These are phyloP conservation scores for Oceanodroma leucorhoa DNA, from an alignment of 2,797 vertebrate species.

Conservation along the genomic window DNA sequence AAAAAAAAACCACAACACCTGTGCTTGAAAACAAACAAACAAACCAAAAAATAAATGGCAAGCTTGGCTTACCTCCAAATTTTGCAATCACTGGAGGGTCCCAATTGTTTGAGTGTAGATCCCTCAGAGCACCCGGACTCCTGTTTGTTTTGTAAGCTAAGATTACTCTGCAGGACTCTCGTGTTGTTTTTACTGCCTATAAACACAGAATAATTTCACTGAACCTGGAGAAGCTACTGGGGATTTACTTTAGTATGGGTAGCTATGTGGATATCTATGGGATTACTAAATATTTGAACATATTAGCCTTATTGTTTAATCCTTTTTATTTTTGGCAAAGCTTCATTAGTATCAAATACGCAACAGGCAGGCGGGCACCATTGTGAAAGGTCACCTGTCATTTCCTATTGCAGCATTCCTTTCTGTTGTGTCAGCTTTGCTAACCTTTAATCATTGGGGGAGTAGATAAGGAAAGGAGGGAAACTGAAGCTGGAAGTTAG, in stretches of 20 bases:
- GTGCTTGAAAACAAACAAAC: constrained; percentile 28
- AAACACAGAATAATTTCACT: constrained; percentile 4
- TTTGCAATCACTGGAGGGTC: background rate
- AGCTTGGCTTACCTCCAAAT: background rate
- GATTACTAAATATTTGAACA: constrained; percentile 19
- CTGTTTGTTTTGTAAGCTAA: constrained; percentile 18
- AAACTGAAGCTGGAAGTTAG: background rate
- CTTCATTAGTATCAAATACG: constrained; percentile 18
- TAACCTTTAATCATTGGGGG: constrained; percentile 18
- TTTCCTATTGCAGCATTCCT: background rate
- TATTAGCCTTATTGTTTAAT: background rate
- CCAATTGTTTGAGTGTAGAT: background rate
- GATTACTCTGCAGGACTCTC: background rate
- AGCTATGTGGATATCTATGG: background rate
- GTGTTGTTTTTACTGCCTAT: background rate
- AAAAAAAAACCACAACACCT: background rate
- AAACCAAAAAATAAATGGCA: background rate
- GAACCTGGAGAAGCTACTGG: background rate
- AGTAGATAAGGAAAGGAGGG: background rate
- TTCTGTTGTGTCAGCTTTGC: background rate
- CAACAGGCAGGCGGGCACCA: background rate
- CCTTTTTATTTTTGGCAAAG: background rate
- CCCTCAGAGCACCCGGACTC: background rate
- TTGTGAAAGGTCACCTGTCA: constrained; percentile 39
- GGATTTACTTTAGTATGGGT: background rate